These are phyloP conservation scores for Pemphredon lugubris DNA, from an alignment of 2,888 invertebrate genomes.

Conservation along the genomic window DNA sequence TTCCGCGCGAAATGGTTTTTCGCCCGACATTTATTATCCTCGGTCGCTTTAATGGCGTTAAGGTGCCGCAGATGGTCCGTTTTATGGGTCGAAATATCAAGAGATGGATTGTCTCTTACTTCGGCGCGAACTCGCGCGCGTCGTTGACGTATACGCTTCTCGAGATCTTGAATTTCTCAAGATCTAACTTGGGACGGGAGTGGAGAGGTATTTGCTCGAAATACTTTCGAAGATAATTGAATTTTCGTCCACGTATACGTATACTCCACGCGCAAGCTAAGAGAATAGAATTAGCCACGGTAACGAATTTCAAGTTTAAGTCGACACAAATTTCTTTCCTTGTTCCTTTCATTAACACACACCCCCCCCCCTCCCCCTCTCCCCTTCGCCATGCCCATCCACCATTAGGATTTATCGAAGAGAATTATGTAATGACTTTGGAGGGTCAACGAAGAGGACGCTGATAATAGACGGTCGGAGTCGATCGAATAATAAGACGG, in stretches of 20 bases:
- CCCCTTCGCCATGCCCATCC: no score
- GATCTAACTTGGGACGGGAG: no score
- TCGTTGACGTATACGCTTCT: conserved; percentile 40
- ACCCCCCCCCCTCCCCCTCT: neutral
- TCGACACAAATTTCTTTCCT: neutral
- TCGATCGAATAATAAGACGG: neutral
- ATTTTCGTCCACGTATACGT: no score
- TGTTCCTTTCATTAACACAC: neutral
- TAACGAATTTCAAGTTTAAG: no score
- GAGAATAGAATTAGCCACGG: no score
- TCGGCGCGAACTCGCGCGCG: conserved; percentile 9
- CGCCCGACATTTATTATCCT: conserved; percentile 33
- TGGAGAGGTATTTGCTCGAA: neutral
- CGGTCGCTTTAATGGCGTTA: conserved; percentile 12
- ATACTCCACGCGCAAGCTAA: no score
- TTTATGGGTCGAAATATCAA: conserved; percentile 41
- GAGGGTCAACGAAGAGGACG: neutral
- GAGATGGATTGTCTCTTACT: conserved; percentile 45
- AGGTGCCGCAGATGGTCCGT: conserved; percentile 15
- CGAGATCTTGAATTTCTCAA: no score
- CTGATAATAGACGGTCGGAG: no score
- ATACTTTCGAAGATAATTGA: no score
- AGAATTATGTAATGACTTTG: neutral
- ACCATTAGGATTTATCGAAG: no score
- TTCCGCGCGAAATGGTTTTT: neutral